Percentiles rank a stretch among this genome's conserved stretches.
Conservation (phyloP, 2,797 vertebrate species). For the Leucoraja ocellata region DNA sequence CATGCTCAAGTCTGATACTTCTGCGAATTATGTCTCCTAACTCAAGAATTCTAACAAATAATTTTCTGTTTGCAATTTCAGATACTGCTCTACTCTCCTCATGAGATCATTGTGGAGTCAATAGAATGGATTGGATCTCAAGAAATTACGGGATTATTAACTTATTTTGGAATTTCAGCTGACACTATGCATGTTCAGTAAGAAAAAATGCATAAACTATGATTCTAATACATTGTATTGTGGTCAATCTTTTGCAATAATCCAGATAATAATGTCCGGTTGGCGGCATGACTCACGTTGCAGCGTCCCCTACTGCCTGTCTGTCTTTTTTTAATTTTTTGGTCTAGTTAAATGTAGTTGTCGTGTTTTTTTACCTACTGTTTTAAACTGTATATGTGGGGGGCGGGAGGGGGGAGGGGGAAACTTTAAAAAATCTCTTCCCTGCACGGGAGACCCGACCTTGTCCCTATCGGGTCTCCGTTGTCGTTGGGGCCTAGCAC, state of each 20-base stretch:
- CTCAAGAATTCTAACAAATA: background rate
- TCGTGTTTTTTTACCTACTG: too few relatives aligned
- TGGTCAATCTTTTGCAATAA: background rate
- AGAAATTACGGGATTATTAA: slow-evolving; percentile 80
- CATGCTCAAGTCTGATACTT: background rate
- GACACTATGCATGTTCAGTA: slow-evolving; percentile 93
- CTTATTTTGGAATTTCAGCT: slow-evolving; percentile 77
- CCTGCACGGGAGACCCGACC: too few relatives aligned
- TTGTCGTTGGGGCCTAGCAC: too few relatives aligned
- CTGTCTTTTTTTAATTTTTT: too few relatives aligned
- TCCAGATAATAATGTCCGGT: background rate
- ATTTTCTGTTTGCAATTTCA: slow-evolving; percentile 48
- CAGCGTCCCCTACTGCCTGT: too few relatives aligned
- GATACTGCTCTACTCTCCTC: slow-evolving; percentile 81
- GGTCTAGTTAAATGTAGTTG: too few relatives aligned
- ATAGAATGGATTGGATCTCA: slow-evolving; percentile 90
- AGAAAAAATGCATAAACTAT: slow-evolving; percentile 42
- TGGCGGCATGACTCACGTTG: too few relatives aligned
- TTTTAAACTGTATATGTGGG: too few relatives aligned
- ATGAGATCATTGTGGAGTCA: slow-evolving; percentile 83
- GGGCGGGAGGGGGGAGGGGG: too few relatives aligned
- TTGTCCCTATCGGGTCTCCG: too few relatives aligned
- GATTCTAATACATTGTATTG: background rate
- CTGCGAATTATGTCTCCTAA: background rate
- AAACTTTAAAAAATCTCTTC: too few relatives aligned